phyloP scores from a whole-genome alignment of 2,797 vertebrate species.

The Thalassophryne amazonica region DNA sequence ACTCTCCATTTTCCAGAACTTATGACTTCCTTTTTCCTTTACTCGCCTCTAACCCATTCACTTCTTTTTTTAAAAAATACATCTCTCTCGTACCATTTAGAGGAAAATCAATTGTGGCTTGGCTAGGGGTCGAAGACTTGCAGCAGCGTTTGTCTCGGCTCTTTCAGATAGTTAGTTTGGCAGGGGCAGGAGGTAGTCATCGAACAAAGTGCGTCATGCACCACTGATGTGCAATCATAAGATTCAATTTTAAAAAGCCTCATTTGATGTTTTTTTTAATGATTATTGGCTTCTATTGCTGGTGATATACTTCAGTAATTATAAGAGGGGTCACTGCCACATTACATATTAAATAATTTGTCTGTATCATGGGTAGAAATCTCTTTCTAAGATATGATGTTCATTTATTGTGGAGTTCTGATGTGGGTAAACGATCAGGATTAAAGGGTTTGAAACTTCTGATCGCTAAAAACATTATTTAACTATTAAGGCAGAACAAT shows the following conservation, averaged over 20 bases:
- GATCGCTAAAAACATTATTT: too few species aligned
- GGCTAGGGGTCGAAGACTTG: slow-evolving; percentile 46
- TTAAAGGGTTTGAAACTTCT: too few species aligned
- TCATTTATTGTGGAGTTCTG: too few species aligned
- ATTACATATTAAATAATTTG: too few species aligned
- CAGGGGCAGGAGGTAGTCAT: slow-evolving; percentile 39
- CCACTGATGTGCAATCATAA: slow-evolving; percentile 10
- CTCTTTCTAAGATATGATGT: too few species aligned
- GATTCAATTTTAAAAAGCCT: slow-evolving; percentile 18
- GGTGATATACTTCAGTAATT: too few species aligned
- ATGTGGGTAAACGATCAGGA: too few species aligned
- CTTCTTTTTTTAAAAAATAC: slow-evolving; percentile 12
- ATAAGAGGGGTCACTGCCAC: too few species aligned
- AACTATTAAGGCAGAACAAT: too few species aligned
- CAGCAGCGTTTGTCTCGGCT: slow-evolving; percentile 26
- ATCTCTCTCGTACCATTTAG: slow-evolving; percentile 36
- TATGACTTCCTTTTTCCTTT: background rate
- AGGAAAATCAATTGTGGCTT: slow-evolving; percentile 58
- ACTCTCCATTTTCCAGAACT: slow-evolving; percentile 18
- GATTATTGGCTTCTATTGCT: too few species aligned
- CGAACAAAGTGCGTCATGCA: slow-evolving; percentile 23
- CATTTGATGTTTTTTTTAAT: too few species aligned
- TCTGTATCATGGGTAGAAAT: too few species aligned
- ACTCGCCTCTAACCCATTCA: background rate
- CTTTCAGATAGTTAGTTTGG: slow-evolving; percentile 32